Evolutionary conservation across 2,113 vertebrate genomes (phyloP).

Genomic region (Cettia cetti): DNA sequence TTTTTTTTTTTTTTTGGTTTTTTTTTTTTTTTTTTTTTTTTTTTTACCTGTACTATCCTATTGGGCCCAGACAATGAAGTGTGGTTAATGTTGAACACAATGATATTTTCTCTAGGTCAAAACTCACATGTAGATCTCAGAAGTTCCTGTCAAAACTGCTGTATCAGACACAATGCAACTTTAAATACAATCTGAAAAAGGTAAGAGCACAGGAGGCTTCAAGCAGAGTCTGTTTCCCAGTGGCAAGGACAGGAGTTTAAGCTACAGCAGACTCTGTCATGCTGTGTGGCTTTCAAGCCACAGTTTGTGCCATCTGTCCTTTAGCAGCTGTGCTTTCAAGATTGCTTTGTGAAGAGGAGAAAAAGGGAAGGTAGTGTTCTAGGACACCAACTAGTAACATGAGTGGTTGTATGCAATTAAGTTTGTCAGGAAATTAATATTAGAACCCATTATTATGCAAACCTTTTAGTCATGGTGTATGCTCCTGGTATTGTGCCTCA

Average conservation of each 20-base stretch:
- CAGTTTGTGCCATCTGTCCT: rapidly evolving
- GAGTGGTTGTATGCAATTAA: not conserved
- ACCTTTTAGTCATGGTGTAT: not conserved
- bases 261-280: not conserved
- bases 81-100: not conserved
- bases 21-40: not conserved
- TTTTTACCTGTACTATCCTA: not conserved
- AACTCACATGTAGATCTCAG: not conserved
- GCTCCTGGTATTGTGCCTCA: not conserved
- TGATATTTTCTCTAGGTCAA: not conserved
- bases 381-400: not conserved
- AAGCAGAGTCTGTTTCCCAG: not conserved
- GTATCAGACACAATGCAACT: not conserved
- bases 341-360: not conserved
- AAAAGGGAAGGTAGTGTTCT: not conserved
- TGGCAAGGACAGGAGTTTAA: not conserved
- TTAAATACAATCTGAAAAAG: not conserved
- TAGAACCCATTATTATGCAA: not conserved
- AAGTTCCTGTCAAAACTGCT: not conserved
- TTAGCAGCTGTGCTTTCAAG: not conserved
- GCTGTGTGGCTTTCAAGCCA: not conserved
- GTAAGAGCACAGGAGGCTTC: not conserved
- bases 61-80: not conserved
- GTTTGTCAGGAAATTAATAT: not conserved
- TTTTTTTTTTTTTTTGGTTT: too few species aligned